These are phyloP conservation scores for Phasianus colchicus DNA, from an alignment of 2,113 vertebrate genomes.

Conservation along the genomic window DNA sequence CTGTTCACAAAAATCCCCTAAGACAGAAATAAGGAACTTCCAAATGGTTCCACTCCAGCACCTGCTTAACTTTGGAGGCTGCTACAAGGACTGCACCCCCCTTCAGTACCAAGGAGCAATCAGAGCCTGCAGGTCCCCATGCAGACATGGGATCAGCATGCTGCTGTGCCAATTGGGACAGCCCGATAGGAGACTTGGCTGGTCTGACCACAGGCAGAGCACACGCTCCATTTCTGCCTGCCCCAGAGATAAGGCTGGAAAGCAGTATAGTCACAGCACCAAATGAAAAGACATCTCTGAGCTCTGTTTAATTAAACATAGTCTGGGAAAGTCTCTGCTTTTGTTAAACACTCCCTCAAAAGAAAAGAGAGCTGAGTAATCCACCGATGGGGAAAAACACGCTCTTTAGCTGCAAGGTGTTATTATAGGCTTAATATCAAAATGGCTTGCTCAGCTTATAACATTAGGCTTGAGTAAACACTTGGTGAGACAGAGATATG, in stretches of 20 bases:
- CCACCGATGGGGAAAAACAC: not conserved
- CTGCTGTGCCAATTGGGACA: not conserved
- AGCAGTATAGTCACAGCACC: not conserved
- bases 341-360: conserved; percentile 40
- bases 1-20: conserved; percentile 25
- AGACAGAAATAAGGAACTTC: not conserved
- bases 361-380: conserved; percentile 61
- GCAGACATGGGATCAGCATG: not conserved
- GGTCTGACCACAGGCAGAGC: not conserved
- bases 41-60: not conserved
- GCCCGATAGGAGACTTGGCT: not conserved
- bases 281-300: not conserved
- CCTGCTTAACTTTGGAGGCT: not conserved
- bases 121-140: not conserved
- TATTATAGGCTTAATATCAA: conserved; percentile 62
- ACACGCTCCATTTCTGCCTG: not conserved
- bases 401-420: conserved; percentile 37
- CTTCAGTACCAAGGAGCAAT: not conserved
- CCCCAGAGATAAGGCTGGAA: not conserved
- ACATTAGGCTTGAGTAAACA: not conserved
- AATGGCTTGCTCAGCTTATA: conserved; percentile 11
- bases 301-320: conserved; percentile 57
- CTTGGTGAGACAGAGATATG: not conserved
- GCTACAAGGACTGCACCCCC: not conserved
- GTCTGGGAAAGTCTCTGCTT: conserved; percentile 43